Conservation (phyloP, 2,888 invertebrate species). For the Trissolcus brochymenae region DNA sequence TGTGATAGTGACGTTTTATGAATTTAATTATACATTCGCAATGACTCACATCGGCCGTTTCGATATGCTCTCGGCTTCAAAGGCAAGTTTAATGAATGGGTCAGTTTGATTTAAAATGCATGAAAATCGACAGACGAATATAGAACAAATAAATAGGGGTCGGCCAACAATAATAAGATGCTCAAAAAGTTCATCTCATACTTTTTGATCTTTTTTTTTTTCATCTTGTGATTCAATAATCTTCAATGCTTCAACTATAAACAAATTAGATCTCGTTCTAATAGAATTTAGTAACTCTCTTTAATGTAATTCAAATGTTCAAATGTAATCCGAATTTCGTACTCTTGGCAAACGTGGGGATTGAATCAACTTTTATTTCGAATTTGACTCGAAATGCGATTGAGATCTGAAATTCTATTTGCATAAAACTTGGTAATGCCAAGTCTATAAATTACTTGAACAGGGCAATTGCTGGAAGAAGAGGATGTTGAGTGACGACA, state of each 20-base stretch:
- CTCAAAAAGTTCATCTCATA: too few species aligned
- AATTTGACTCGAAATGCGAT: slow-evolving; percentile 4
- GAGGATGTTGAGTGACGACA: slow-evolving; percentile 21
- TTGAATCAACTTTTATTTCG: too few species aligned
- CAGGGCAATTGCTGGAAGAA: slow-evolving; percentile 21
- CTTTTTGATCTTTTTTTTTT: too few species aligned
- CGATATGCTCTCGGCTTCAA: slow-evolving; percentile 28
- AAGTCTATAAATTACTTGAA: slow-evolving; percentile 29
- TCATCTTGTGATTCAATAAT: too few species aligned
- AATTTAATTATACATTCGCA: slow-evolving; percentile 46
- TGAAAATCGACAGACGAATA: slow-evolving; percentile 7
- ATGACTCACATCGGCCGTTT: slow-evolving; percentile 38
- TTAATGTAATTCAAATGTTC: not conserved
- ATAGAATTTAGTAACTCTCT: not conserved
- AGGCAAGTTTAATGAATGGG: slow-evolving; percentile 45
- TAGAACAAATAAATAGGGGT: slow-evolving; percentile 13
- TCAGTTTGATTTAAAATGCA: slow-evolving; percentile 43
- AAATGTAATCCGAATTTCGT: too few species aligned
- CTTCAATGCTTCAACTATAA: too few species aligned
- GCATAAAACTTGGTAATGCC: slow-evolving; percentile 15
- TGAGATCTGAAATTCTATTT: slow-evolving; percentile 13
- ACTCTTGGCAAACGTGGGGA: too few species aligned
- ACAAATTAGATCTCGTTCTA: not conserved
- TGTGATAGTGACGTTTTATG: slow-evolving; percentile 46
- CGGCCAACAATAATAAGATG: slow-evolving; percentile 10